phyloP scores from a whole-genome alignment of 30 jellyfish, hydroid and myxozoan genomes.

The Hydra vulgaris region DNA sequence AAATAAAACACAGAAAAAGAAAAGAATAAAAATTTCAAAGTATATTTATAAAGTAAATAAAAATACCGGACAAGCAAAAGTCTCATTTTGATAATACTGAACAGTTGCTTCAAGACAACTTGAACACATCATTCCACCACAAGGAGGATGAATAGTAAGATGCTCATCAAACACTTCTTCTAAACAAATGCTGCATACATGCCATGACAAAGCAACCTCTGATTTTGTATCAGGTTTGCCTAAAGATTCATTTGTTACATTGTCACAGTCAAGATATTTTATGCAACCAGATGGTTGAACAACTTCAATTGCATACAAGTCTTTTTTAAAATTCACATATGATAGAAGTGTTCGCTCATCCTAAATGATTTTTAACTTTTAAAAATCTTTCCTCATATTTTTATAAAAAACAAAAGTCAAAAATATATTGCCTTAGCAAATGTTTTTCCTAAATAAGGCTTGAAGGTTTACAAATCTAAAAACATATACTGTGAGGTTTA shows the following conservation, averaged over 20 bases:
- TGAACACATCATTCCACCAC: conserved; percentile 68
- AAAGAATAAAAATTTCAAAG: neutral
- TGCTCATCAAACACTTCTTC: conserved; percentile 87
- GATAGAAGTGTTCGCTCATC: conserved; percentile 22
- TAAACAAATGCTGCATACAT: conserved; percentile 70
- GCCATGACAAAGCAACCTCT: conserved; percentile 50
- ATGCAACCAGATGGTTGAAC: neutral
- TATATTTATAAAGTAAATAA: neutral
- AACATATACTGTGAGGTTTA: no score
- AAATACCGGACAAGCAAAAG: conserved; percentile 89
- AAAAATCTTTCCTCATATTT: no score
- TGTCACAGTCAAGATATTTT: neutral
- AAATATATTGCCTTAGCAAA: no score
- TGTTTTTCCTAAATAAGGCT: no score
- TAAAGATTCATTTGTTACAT: neutral
- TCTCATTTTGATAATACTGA: conserved; percentile 35
- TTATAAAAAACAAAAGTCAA: no score
- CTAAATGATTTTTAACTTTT: neutral
- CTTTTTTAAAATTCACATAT: conserved; percentile 4
- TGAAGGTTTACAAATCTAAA: no score
- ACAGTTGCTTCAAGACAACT: conserved; percentile 62
- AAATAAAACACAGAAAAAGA: neutral
- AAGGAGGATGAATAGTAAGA: conserved; percentile 38
- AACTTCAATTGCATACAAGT: conserved; percentile 7
- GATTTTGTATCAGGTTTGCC: no score